phyloP scores from a whole-genome alignment of 2,888 invertebrate genomes.

The Dinocampus coccinellae region DNA sequence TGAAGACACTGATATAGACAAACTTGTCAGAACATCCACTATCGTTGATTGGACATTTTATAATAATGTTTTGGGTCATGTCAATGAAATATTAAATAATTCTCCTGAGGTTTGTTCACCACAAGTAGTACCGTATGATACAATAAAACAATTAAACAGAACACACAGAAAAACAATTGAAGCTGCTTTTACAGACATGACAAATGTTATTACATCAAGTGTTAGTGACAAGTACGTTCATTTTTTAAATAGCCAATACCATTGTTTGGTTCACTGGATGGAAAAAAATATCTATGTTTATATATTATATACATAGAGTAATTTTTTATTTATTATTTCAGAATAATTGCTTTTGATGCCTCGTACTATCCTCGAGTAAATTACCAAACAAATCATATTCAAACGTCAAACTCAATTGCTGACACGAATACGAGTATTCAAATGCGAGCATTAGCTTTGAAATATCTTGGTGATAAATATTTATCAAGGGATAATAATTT shows the following conservation, averaged over 20 bases:
- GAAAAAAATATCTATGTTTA: not conserved
- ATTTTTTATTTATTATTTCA: slow-evolving; percentile 15
- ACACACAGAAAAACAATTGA: slow-evolving; percentile 12
- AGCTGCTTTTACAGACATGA: not conserved
- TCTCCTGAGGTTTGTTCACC: slow-evolving; percentile 51
- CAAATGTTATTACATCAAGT: not conserved
- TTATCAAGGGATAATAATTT: not conserved
- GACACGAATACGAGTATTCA: slow-evolving; percentile 72
- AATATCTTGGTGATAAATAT: slow-evolving; percentile 68
- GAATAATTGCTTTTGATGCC: slow-evolving; percentile 53
- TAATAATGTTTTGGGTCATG: slow-evolving; percentile 77
- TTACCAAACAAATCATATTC: slow-evolving; percentile 54
- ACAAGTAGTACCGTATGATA: not conserved
- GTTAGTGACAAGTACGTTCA: not conserved
- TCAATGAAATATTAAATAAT: slow-evolving; percentile 72
- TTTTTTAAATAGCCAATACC: not conserved
- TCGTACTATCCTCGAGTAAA: slow-evolving; percentile 61
- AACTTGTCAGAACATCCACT: slow-evolving; percentile 70
- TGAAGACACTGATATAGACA: slow-evolving; percentile 68
- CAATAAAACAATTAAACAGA: not conserved
- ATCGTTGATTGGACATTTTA: slow-evolving; percentile 80
- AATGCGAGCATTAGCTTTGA: slow-evolving; percentile 73
- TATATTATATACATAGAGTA: not conserved
- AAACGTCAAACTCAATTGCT: slow-evolving; percentile 52
- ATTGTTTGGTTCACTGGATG: not conserved